Evolutionary conservation across 2,888 invertebrate species (phyloP).

Genomic region (Euproctis similis): DNA sequence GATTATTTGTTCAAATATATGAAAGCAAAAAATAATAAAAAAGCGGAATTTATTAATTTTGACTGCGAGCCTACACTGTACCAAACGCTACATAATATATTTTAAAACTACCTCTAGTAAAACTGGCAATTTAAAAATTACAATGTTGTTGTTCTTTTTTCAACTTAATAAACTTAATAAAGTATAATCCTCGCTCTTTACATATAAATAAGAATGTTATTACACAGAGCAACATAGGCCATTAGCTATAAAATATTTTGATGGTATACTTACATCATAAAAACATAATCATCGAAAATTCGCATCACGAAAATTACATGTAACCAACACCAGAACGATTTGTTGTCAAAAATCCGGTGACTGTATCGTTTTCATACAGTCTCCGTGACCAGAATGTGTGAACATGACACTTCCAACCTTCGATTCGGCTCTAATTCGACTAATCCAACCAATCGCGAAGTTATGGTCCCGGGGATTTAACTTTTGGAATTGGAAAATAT

Average conservation of each 20-base stretch:
- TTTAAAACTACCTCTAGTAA: too few relatives aligned
- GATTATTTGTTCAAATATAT: too few relatives aligned
- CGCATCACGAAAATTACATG: conserved; percentile 15
- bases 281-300: conserved; percentile 12
- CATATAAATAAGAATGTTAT: conserved; percentile 4
- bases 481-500: conserved; percentile 11
- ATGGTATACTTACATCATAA: conserved; percentile 6
- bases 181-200: neutral
- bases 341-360: conserved; percentile 14
- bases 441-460: conserved; percentile 22
- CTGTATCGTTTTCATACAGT: conserved; percentile 19
- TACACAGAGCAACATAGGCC: conserved; percentile 1
- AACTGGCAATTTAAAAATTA: too few relatives aligned
- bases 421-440: conserved; percentile 22
- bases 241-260: conserved; percentile 5
- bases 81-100: too few relatives aligned
- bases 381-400: conserved; percentile 17
- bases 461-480: conserved; percentile 15
- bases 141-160: too few relatives aligned
- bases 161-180: too few relatives aligned
- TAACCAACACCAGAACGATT: conserved; percentile 11
- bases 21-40: too few relatives aligned
- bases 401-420: conserved; percentile 16
- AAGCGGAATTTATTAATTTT: too few relatives aligned
- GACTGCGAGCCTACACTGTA: too few relatives aligned